Base-by-base conservation (phyloP, 1,140 invertebrate species). In the Bombus cullumanus region DNA sequence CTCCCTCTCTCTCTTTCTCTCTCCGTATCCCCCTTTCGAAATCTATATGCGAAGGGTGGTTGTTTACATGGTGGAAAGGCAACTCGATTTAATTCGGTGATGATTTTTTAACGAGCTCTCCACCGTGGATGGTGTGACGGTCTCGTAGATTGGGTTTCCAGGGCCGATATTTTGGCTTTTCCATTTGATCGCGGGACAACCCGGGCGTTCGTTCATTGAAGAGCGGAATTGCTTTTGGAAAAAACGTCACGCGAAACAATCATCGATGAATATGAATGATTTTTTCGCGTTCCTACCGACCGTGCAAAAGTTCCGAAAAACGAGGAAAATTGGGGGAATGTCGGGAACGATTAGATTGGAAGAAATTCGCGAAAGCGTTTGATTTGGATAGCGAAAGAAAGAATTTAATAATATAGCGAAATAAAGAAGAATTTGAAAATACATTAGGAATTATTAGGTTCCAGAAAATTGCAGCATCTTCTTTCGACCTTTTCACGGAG, bases 71-170 rank as follows among this genome's bases (percentile, higher is more conserved):
- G 74, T 81, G 90, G 90, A 91, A 90, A 90, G 91, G 90, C 87
- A 84, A 89, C 93, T 94, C 94, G 92, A 95, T 95, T 95, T 95
- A 94, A 95, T 95, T 94, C 94, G 89, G 93, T 95, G 94, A 95
- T 95, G 95, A 95, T 95, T 95, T 95, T 95, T 94, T 95, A 95
- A 95, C 94, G 94, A 95, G 92, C 88, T 91, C 88, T 91, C 83
- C 91, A 89, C 71, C 75, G 75, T 62, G 57, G 47, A 47, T 28
- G 43, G 78, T 53, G 64, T 82, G 84, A 82, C 72, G 74, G 37
- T 72, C 59, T 80, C 71, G 59, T 74, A 85, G 89, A 89, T 87
- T 78, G 86, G 83, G 80, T 85, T 80, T 74, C 84, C 25, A 41
- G 15, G 25, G 22, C 39, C 39, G 39, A 15, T 76, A 18, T 82